Conservation (phyloP, 1,140 invertebrate genomes). For the Agrilus planipennis region DNA sequence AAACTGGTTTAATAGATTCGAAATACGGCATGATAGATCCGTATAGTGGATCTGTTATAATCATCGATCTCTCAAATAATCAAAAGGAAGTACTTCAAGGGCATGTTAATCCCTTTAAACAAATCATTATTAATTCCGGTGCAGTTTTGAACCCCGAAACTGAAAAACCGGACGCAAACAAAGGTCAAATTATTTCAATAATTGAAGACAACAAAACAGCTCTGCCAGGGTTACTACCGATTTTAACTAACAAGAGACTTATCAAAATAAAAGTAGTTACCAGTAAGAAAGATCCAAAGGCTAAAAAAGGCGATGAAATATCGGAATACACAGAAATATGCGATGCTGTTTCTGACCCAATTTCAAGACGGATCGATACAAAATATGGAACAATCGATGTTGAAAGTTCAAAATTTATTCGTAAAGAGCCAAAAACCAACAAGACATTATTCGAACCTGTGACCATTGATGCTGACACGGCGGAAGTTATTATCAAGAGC, state of each 20-base stretch:
- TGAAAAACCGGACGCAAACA: constrained; percentile 40
- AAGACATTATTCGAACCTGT: constrained; percentile 44
- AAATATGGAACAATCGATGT: constrained; percentile 53
- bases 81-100: constrained; percentile 49
- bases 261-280: constrained; percentile 55
- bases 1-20: constrained; percentile 40
- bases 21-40: constrained; percentile 45
- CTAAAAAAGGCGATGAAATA: constrained; percentile 50
- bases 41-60: constrained; percentile 34
- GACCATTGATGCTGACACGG: constrained; percentile 43
- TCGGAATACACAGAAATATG: constrained; percentile 48
- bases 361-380: constrained; percentile 48
- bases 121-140: constrained; percentile 48
- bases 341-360: constrained; percentile 47
- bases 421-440: constrained; percentile 41
- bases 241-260: constrained; percentile 44
- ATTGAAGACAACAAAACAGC: constrained; percentile 35
- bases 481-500: constrained; percentile 46
- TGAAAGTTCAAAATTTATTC: constrained; percentile 42
- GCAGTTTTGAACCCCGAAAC: constrained; percentile 45
- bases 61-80: constrained; percentile 42
- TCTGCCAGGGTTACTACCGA: no score
- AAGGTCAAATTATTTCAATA: constrained; percentile 42
- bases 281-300: constrained; percentile 48
- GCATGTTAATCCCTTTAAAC: constrained; percentile 45